Evolutionary conservation across 53 echinoderm and acorn worm species (phyloP).

Genomic region (Henricia sp.): DNA sequence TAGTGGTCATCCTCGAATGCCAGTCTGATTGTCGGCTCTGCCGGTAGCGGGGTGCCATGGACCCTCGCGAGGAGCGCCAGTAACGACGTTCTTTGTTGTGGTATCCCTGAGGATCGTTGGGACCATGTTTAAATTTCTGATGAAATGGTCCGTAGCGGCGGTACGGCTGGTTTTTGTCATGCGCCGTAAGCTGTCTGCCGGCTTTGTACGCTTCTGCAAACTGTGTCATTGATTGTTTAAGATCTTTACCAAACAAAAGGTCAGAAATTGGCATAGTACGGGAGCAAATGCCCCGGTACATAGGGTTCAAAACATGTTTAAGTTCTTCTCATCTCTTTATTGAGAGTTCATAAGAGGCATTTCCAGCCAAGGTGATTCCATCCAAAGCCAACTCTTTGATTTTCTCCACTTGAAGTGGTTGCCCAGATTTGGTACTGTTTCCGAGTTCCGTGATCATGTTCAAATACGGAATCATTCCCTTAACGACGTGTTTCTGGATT

Average conservation of each 20-base stretch:
- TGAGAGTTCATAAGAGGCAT: neutral
- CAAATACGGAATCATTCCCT: no score
- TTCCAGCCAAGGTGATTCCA: conserved; percentile 1
- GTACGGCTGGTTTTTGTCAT: neutral
- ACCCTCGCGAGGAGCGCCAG: neutral
- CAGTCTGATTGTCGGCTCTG: no score
- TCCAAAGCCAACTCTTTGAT: neutral
- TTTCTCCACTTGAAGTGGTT: no score
- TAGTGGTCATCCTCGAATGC: no score
- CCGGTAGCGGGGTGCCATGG: no score
- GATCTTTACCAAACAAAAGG: conserved; percentile 17
- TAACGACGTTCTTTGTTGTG: neutral
- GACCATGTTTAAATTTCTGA: neutral
- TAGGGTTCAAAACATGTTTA: neutral
- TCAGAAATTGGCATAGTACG: conserved; percentile 15
- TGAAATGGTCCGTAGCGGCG: conserved; percentile 2
- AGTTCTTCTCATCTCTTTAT: neutral
- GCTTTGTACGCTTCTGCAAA: conserved; percentile 29
- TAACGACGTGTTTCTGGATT: no score
- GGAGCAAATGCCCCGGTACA: neutral
- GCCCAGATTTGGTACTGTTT: no score
- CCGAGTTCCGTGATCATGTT: no score
- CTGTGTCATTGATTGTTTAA: conserved; percentile 2
- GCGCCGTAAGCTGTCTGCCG: neutral
- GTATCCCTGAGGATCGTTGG: neutral